Conservation (phyloP, 2,888 invertebrate species). For the Epistrophella euchroma region DNA sequence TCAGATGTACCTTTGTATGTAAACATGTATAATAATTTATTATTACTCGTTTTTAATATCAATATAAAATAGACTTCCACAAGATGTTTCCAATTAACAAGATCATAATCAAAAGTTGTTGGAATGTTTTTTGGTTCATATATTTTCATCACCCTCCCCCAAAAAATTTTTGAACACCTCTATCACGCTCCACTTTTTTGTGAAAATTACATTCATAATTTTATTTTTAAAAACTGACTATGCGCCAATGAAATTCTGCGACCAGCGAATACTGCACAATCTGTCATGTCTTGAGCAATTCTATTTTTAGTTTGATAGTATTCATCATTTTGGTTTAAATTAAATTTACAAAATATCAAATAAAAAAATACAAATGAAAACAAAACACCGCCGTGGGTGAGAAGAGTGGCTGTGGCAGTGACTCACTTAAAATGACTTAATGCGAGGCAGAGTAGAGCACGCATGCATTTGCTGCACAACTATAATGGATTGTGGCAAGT, state of each 20-base stretch:
- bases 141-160: too few species aligned
- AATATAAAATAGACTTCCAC: neutral
- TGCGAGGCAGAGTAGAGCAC: neutral
- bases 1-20: neutral
- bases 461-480: constrained; percentile 1
- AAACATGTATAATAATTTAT: neutral
- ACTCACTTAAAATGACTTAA: constrained; percentile 5
- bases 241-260: neutral
- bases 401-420: neutral
- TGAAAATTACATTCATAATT: constrained; percentile 18
- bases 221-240: constrained; percentile 28
- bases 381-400: neutral
- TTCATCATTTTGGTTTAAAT: neutral
- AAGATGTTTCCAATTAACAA: constrained; percentile 16
- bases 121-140: neutral
- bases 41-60: neutral
- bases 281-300: constrained; percentile 5
- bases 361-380: neutral
- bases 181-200: neutral
- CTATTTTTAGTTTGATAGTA: constrained; percentile 25
- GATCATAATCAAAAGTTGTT: neutral
- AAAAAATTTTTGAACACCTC: constrained; percentile 1
- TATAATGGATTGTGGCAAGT: neutral
- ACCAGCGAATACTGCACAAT: neutral
- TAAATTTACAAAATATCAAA: constrained; percentile 6